Evolutionary conservation across 2,888 invertebrate species (phyloP).

Genomic region (Synergus laeviventris): DNA sequence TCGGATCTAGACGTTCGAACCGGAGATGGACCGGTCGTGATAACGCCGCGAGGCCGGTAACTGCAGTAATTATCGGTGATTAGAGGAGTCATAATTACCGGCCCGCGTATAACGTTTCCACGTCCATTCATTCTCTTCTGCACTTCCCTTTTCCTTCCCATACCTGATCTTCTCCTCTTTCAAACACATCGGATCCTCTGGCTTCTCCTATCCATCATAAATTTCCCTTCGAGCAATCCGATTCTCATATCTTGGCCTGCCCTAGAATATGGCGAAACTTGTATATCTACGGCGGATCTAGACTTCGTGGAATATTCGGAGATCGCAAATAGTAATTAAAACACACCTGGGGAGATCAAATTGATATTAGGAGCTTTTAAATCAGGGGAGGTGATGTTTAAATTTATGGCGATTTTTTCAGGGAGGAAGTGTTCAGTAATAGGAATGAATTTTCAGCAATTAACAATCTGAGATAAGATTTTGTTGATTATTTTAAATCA

Average conservation of each 20-base stretch:
- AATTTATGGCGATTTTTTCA: conserved; percentile 17
- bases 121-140: conserved; percentile 66
- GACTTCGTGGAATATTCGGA: conserved; percentile 26
- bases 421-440: background rate
- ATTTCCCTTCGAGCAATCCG: conserved; percentile 27
- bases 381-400: background rate
- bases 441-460: too few relatives aligned
- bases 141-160: conserved; percentile 10
- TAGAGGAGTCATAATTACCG: conserved; percentile 74
- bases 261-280: conserved; percentile 23
- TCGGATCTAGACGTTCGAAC: conserved; percentile 47
- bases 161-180: conserved; percentile 26
- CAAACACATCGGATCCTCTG: conserved; percentile 5
- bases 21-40: conserved; percentile 70
- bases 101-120: conserved; percentile 66
- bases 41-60: conserved; percentile 72
- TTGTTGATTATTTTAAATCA: background rate
- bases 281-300: conserved; percentile 25
- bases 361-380: conserved; percentile 16
- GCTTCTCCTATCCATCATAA: conserved; percentile 25
- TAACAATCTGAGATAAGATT: background rate
- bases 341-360: conserved; percentile 14
- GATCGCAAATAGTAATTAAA: conserved; percentile 28
- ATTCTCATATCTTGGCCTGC: conserved; percentile 11
- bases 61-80: conserved; percentile 74